Conservation (phyloP, 1,140 invertebrate species). For the Rhyzopertha dominica region DNA sequence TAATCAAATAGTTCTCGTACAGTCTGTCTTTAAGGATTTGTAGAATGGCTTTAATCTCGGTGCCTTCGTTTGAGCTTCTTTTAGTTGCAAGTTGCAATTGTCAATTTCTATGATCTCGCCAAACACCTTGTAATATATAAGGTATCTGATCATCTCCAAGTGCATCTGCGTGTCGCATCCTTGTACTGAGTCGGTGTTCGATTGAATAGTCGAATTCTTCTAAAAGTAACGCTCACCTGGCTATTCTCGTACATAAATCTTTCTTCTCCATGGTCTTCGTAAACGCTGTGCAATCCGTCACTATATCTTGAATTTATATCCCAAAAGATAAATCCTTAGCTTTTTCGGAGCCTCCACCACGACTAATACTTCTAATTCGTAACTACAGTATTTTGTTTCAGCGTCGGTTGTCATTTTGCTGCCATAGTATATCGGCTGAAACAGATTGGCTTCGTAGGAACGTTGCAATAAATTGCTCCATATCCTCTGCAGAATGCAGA, state of each 20-base stretch:
- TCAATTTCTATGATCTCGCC: too few species aligned
- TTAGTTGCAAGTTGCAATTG: too few species aligned
- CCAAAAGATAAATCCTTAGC: slow-evolving; percentile 42
- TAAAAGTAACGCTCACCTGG: slow-evolving; percentile 31
- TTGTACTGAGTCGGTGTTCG: slow-evolving; percentile 21
- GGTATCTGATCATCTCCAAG: slow-evolving; percentile 21
- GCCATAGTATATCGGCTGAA: slow-evolving; percentile 17
- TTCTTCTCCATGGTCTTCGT: slow-evolving; percentile 19
- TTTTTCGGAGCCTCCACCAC: slow-evolving; percentile 40
- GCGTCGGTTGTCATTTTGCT: slow-evolving; percentile 20
- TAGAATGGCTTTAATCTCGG: too few species aligned
- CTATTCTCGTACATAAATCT: slow-evolving; percentile 26
- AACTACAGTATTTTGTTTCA: slow-evolving; percentile 32
- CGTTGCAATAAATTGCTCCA: too few species aligned
- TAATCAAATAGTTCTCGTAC: too few species aligned
- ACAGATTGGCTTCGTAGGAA: too few species aligned
- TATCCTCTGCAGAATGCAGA: too few species aligned
- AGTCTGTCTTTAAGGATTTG: too few species aligned
- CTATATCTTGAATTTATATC: slow-evolving; percentile 38
- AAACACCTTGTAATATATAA: slow-evolving; percentile 6
- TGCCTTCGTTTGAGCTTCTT: too few species aligned
- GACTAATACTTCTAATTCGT: slow-evolving; percentile 42
- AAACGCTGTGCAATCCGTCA: slow-evolving; percentile 37
- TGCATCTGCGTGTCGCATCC: slow-evolving; percentile 29
- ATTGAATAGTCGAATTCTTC: slow-evolving; percentile 30